Base-by-base conservation (phyloP, 2,113 vertebrate species). In the Stictonetta naevosa region DNA sequence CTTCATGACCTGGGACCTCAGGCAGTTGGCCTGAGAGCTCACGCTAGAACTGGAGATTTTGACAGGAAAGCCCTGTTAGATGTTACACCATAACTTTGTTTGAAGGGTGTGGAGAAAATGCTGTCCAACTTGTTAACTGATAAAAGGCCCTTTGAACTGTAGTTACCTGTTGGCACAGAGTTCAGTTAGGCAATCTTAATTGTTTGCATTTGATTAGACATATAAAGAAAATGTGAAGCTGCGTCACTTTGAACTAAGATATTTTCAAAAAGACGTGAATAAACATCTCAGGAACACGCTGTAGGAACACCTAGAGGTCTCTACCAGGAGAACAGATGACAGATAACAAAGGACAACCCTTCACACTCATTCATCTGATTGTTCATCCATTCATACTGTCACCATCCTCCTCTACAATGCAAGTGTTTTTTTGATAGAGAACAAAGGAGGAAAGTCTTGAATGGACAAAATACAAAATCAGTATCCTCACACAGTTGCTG, bases 201-300 rank as follows among this genome's bases (percentile, higher is more conserved):
- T 97, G 94, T 97, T 97, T 97, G 81, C 83, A 33, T 93, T 97
- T 95, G 94, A 86, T 96, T 97, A 94, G 75, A 91, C 59, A 18
- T 79, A 96, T 83, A 92, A 86, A 96, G 87, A 95, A 96, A 95
- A 93, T 69, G 74, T 58, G 84, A 62, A 92, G 83, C 86, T 92
- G 66, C 19, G 66, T 94, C 95, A 88, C 64, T 94, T 58, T 92
- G 90, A 80, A 87, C 79, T n/a, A 66, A 92, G 76, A 48, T 73
- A 77, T 77, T 88, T 92, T 88, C 66, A 46, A 77, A 88, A 83
- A 66, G 29, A 91, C 2, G 0, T 80, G 72, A 84, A 95, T 83
- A 90, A 96, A 89, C 40, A 88, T 34, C 64, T 75, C 48, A 83
- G 83, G 88, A 94, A 71, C 68, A 81, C 28, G 6, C 59, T 40